A percentile compares a stretch with the other conserved stretches of the same genome.
Conservation (phyloP, 1,140 invertebrate genomes). For the Andrena cerasifolii region DNA sequence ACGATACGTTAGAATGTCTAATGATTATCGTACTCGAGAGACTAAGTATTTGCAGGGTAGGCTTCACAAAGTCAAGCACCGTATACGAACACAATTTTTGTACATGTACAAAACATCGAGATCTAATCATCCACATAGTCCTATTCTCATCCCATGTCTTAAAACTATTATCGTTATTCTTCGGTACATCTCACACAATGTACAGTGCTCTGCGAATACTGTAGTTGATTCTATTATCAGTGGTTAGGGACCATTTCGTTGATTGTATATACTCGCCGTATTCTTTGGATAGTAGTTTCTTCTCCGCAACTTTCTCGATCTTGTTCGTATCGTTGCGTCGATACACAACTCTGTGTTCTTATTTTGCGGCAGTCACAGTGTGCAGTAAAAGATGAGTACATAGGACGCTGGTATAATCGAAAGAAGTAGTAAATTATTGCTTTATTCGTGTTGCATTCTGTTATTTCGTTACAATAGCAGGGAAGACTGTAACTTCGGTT, state of each 20-base stretch:
- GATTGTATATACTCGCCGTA: slow-evolving; percentile 54
- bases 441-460: background rate
- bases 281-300: slow-evolving; percentile 21
- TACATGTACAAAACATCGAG: slow-evolving; percentile 26
- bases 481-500: background rate
- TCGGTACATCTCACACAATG: background rate
- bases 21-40: slow-evolving; percentile 8
- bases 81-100: slow-evolving; percentile 3
- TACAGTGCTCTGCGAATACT: slow-evolving; percentile 46
- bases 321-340: slow-evolving; percentile 31
- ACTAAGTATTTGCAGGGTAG: slow-evolving; percentile 50
- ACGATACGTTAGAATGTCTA: background rate
- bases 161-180: background rate
- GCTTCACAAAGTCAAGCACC: background rate
- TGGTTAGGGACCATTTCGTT: slow-evolving; percentile 57
- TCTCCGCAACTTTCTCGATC: slow-evolving; percentile 3
- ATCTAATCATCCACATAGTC: background rate
- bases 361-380: slow-evolving; percentile 2
- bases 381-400: background rate
- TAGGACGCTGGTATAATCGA: background rate
- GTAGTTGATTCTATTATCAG: slow-evolving; percentile 36
- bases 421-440: background rate
- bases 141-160: background rate
- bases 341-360: background rate
- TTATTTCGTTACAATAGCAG: background rate